Evolutionary conservation across 2,797 vertebrate genomes (phyloP), one percentile per base, ranked within the genome.

Genomic region (Gallinago solitaria): DNA sequence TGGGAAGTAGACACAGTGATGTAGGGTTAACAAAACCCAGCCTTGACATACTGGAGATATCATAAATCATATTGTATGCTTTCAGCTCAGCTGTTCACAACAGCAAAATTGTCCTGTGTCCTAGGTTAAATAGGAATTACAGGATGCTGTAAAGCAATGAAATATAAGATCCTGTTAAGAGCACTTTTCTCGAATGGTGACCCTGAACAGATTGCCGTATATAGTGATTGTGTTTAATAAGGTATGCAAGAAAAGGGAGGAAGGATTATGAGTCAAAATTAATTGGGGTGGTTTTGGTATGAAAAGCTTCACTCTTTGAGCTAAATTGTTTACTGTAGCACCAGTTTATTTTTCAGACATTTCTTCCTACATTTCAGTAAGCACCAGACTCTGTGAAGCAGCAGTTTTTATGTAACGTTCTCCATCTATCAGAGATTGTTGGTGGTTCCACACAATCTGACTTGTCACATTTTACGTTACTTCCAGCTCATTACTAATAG

Each of bases 351-450:
- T 84, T 91, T 87, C 48, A 56, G 32, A 14, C 5, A 1, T 37
- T 50, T 78, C 41, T 69, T 33, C 61, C 35, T 48, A 45, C 67
- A 32, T 7, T 47, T n/a, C 33, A 25, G 33, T 20, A 57, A 67
- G 13, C 11, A 56, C 14, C 53, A 64, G 69, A 11, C 24, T 69
- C 21, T 61, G 18, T 50, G 80, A 61, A 70, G n/a, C 15, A 67
- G 51, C 8, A n/a, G 5, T 15, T 85, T 69, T 74, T 63, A 5
- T 21, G 16, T 17, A 30, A 39, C 0, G 0, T 47, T 59, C 30
- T 77, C 54, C 6, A 3, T 14, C 7, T 56, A 3, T 16, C 39
- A 50, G 71, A 35, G 48, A 8, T 54, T 43, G 19, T 16, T 87
- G 53, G 41, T 45, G 47, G 57, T 78, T 61, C 24, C 43, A 41